phyloP scores from a whole-genome alignment of 2,113 vertebrate species.

The Pelmatolapia mariae region DNA sequence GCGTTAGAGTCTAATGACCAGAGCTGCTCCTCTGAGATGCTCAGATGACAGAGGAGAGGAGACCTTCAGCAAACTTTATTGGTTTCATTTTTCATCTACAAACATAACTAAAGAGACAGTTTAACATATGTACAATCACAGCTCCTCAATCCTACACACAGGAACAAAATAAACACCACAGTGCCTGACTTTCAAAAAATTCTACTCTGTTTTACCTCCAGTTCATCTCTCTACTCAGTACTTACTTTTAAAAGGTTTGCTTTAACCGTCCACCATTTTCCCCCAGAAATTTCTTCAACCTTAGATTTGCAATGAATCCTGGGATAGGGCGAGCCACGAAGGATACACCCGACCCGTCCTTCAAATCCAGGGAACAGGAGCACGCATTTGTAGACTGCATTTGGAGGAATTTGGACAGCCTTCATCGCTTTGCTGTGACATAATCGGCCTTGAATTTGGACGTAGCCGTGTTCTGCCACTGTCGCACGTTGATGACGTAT shows the following conservation, averaged over 20 bases:
- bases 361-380: background rate
- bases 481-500: rapidly evolving
- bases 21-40: constrained; percentile 20
- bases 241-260: background rate
- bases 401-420: background rate
- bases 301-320: background rate
- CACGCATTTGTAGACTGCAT: background rate
- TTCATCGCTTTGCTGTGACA: rapidly evolving
- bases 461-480: rapidly evolving
- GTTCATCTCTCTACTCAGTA: background rate
- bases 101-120: rapidly evolving
- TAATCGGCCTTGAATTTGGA: background rate
- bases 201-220: background rate
- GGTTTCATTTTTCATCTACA: background rate
- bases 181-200: rapidly evolving
- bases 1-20: background rate
- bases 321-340: rapidly evolving
- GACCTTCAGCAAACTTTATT: background rate
- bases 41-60: background rate
- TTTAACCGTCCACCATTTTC: background rate
- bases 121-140: background rate
- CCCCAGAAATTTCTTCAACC: background rate
- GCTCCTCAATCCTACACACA: rapidly evolving
- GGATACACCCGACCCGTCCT: background rate
- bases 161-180: background rate